Evolutionary conservation across 2,797 vertebrate species (phyloP).

Genomic region (Myotis daubentonii): DNA sequence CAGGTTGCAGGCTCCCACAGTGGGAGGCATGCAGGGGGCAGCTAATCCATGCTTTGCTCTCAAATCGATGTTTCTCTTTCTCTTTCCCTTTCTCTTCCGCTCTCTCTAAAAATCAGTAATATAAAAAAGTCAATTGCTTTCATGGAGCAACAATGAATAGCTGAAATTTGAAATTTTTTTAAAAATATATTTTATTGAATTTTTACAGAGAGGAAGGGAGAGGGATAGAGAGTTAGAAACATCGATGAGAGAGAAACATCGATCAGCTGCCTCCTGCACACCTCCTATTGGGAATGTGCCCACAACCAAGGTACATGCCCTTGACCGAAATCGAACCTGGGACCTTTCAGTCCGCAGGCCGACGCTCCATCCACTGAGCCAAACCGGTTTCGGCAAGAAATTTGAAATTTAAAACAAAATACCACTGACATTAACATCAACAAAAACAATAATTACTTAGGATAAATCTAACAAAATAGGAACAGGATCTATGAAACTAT

Average conservation of each 20-base stretch:
- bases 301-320: too few relatives aligned
- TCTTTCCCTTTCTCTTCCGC: neutral
- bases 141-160: neutral
- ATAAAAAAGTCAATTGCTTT: neutral
- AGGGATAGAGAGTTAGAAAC: too few relatives aligned
- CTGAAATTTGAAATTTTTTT: neutral
- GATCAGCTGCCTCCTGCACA: too few relatives aligned
- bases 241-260: too few relatives aligned
- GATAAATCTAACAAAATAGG: neutral
- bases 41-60: neutral
- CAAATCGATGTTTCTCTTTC: neutral
- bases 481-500: neutral
- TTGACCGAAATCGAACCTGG: too few relatives aligned
- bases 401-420: conserved; percentile 43
- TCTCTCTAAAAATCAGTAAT: neutral
- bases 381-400: too few relatives aligned
- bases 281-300: too few relatives aligned
- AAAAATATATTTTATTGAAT: too few relatives aligned
- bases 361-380: too few relatives aligned
- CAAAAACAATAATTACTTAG: neutral
- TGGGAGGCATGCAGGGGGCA: neutral
- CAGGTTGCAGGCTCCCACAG: neutral
- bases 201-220: too few relatives aligned
- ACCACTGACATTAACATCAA: neutral
- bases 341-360: too few relatives aligned